Evolutionary conservation across 2,888 invertebrate species (phyloP), one percentile per base, ranked within the genome.

Genomic region (Stegana nigrithorax): DNA sequence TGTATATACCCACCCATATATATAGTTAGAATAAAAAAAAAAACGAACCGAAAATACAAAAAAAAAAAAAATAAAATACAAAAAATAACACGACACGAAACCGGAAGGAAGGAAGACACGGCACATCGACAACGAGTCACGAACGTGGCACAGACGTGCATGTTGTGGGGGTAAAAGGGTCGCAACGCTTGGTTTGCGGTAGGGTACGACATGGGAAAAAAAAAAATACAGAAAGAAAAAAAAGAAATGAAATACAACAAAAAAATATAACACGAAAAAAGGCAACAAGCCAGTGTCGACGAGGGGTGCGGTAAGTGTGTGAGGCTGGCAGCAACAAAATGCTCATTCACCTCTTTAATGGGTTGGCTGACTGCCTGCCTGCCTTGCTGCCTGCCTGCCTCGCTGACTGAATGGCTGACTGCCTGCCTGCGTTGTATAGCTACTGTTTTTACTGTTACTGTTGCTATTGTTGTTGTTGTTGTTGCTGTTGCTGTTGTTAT

Each of bases 21-120:
- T 36, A 36, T 36, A 5, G 14, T 39, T 10, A n/a, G 3, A 39
- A 39, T 14, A 39, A 39, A 6, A 6, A 39, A 39, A 39, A 14
- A 39, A 39, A 10, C 39, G 39, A 14, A 39, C 12, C n/a, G 17
- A 39, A 17, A 17, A 39, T 56, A 57, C 44, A 36, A 36, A n/a
- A 14, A 47, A 53, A 17, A 27, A 27, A 4, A 26, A 26, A 21
- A 29, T 14, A 58, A 29, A 36, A 29, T 23, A 36, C 19, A 64
- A 55, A 27, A 59, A 61, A 44, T 10, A 17, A 25, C 4, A 25
- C 7, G n/a, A 67, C 67, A 70, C 63, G 67, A 71, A 76, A 73
- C 78, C 80, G 80, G 80, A 80, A 80, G 80, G 79, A 80, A 78
- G 78, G 70, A 80, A 80, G 71, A 68, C 67, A 67, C 70, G 39